A percentile compares a stretch with the other conserved stretches of the same genome.
Conservation (phyloP, 1,140 invertebrate genomes). For the Calosoma granatense region DNA sequence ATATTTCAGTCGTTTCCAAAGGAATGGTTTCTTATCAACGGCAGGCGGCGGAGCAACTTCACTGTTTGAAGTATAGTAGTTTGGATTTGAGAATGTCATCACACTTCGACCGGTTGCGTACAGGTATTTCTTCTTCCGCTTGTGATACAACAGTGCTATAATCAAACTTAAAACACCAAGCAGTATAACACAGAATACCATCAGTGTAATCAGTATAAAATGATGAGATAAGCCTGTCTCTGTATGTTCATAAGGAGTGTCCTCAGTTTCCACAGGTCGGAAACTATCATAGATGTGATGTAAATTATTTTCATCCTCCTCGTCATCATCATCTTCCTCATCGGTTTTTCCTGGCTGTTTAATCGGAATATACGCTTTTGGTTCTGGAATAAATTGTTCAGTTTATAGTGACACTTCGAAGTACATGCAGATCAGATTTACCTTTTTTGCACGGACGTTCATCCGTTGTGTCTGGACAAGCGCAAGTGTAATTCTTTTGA, state of each 20-base stretch:
- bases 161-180: conserved; percentile 29
- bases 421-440: too few relatives aligned
- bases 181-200: conserved; percentile 33
- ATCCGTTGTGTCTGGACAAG: conserved; percentile 62
- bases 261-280: conserved; percentile 16
- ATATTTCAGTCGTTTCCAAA: conserved; percentile 61
- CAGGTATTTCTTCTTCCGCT: conserved; percentile 46
- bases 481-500: conserved; percentile 61
- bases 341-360: conserved; percentile 27
- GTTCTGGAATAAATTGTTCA: conserved; percentile 32
- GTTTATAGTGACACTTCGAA: too few relatives aligned
- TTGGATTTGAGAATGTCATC: conserved; percentile 68
- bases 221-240: conserved; percentile 17
- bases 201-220: conserved; percentile 31
- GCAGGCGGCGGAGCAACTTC: conserved; percentile 29
- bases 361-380: conserved; percentile 29
- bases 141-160: conserved; percentile 41
- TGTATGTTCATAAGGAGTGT: conserved; percentile 17
- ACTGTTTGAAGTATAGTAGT: conserved; percentile 56
- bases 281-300: not conserved
- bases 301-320: not conserved
- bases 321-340: not conserved
- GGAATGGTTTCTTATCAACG: conserved; percentile 49
- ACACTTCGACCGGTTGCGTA: conserved; percentile 50
- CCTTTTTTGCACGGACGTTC: conserved; percentile 41